Percentiles rank a stretch among this genome's conserved stretches.
Evolutionary conservation across 2,888 invertebrate species (phyloP).

Genomic region (Cinara cedri): DNA sequence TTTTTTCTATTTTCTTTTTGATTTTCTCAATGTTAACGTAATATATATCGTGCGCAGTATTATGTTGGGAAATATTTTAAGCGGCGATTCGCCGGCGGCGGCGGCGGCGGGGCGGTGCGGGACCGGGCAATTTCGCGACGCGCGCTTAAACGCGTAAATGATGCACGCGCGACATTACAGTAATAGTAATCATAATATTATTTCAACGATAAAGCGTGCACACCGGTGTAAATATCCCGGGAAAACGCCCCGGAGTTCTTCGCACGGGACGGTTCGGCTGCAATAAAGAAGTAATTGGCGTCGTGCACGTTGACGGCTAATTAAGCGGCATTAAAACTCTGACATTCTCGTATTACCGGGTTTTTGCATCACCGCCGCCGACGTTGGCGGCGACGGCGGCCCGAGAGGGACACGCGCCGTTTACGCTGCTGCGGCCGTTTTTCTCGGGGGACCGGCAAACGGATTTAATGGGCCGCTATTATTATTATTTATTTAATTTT

Average conservation of each 20-base stretch:
- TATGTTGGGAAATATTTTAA: too few species aligned
- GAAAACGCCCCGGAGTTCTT: not conserved
- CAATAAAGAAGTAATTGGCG: conserved; percentile 47
- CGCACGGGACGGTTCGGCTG: conserved; percentile 1
- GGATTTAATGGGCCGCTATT: conserved; percentile 50
- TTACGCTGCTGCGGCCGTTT: not conserved
- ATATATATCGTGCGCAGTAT: too few species aligned
- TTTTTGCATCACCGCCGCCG: conserved; percentile 18
- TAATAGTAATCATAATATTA: too few species aligned
- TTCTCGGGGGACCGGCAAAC: conserved; percentile 47
- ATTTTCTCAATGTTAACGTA: too few species aligned
- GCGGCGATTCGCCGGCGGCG: too few species aligned
- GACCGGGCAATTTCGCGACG: too few species aligned
- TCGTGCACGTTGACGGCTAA: conserved; percentile 55
- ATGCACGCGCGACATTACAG: too few species aligned
- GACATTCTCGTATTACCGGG: conserved; percentile 56
- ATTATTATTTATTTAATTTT: too few species aligned
- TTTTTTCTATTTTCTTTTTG: too few species aligned
- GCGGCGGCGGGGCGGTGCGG: too few species aligned
- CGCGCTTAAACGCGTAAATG: too few species aligned
- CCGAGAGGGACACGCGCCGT: conserved; percentile 55
- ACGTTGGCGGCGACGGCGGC: conserved; percentile 1
- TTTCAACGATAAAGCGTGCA: too few species aligned
- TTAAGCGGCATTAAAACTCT: conserved; percentile 55
- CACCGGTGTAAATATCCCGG: not conserved